Percentiles rank a stretch among this genome's conserved stretches.
Evolutionary conservation across 2,888 invertebrate species (phyloP).

Genomic region (Camponotus fellah): DNA sequence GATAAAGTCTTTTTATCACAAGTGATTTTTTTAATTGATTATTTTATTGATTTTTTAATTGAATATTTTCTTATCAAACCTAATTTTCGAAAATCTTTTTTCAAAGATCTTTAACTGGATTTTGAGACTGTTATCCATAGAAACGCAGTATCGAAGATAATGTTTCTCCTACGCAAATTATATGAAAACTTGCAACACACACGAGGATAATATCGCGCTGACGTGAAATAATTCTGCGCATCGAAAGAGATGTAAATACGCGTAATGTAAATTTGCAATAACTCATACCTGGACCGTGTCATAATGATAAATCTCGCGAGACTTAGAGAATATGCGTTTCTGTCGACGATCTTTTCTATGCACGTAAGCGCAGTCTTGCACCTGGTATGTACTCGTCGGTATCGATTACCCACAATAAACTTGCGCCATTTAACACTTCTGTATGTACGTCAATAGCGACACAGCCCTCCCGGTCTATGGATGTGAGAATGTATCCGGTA

Average conservation of each 20-base stretch:
- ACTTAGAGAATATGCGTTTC: slow-evolving; percentile 46
- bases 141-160: slow-evolving; percentile 19
- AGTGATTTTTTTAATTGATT: background rate
- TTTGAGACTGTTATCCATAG: background rate
- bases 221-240: slow-evolving; percentile 48
- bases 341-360: slow-evolving; percentile 51
- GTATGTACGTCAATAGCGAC: slow-evolving; percentile 43
- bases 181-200: slow-evolving; percentile 13
- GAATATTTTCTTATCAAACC: background rate
- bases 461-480: slow-evolving; percentile 10
- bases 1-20: background rate
- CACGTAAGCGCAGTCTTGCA: slow-evolving; percentile 44
- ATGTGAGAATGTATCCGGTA: slow-evolving; percentile 41
- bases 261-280: slow-evolving; percentile 45
- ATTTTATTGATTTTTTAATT: background rate
- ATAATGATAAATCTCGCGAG: slow-evolving; percentile 41
- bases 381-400: slow-evolving; percentile 43
- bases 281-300: slow-evolving; percentile 39
- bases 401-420: slow-evolving; percentile 60
- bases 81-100: background rate
- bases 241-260: slow-evolving; percentile 23
- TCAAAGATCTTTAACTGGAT: background rate
- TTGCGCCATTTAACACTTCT: slow-evolving; percentile 55
- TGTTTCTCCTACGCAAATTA: slow-evolving; percentile 14
- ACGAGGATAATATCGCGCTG: slow-evolving; percentile 12